These are phyloP conservation scores for Allobates femoralis DNA, from an alignment of 2,797 vertebrate genomes.

Conservation along the genomic window DNA sequence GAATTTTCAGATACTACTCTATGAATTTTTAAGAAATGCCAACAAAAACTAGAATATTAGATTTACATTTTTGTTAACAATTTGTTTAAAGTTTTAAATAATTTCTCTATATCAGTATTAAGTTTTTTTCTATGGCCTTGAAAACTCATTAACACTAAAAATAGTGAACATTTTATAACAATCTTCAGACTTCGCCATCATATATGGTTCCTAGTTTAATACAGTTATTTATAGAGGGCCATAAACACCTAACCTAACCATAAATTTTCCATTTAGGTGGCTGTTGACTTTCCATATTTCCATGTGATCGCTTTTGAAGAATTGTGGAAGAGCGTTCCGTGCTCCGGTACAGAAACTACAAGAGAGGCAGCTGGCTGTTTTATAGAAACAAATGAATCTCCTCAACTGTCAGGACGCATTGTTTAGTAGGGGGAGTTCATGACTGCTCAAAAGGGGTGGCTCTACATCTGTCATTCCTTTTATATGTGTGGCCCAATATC, in stretches of 20 bases:
- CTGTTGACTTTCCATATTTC: constrained; percentile 38
- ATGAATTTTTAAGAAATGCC: not conserved
- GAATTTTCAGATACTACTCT: not conserved
- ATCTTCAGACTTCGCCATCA: not conserved
- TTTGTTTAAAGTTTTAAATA: not conserved
- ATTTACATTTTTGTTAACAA: too few species aligned
- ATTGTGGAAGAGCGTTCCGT: constrained; percentile 34
- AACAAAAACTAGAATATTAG: not conserved
- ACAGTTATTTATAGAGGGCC: constrained; percentile 12
- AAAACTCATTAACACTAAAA: not conserved
- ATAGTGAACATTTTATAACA: not conserved
- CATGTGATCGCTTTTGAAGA: constrained; percentile 51
- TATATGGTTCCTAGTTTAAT: not conserved
- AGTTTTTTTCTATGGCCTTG: not conserved
- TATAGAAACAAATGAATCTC: constrained; percentile 76
- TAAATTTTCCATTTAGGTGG: constrained; percentile 25
- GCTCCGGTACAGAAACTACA: constrained; percentile 63
- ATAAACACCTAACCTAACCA: constrained; percentile 9
- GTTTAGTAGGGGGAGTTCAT: constrained; percentile 75
- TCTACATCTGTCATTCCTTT: constrained; percentile 82
- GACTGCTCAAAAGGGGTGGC: constrained; percentile 74
- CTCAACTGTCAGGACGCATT: constrained; percentile 77
- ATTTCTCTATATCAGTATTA: not conserved
- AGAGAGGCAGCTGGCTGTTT: constrained; percentile 78
- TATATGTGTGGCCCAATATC: constrained; percentile 74